Evolutionary conservation across 2,888 invertebrate genomes (phyloP), one percentile per base, ranked within the genome.

Genomic region (Eupithecia vulgata): DNA sequence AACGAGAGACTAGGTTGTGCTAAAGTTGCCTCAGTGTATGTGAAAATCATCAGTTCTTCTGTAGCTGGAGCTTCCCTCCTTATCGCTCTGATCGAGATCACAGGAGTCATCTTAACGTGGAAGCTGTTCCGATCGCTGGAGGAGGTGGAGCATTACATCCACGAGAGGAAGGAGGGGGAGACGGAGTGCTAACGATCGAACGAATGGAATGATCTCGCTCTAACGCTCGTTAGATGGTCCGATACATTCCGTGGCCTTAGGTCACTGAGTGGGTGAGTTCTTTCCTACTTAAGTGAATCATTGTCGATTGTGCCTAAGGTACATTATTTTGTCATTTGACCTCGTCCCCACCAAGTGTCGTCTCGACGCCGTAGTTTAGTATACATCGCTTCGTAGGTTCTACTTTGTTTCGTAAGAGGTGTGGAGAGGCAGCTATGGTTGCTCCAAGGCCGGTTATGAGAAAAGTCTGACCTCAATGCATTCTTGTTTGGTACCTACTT

Each of bases 111-210:
- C 15, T 80, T 94, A 10, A 90, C 94, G 67, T 94, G 92, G 91
- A 92, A 88, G 77, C 86, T 94, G 61, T 94, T 94, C 85, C 87
- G 90, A 71, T 88, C 90, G 6, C 80, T 93, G 65, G 77, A 91
- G n/a, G 94, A 94, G 77, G 94, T 94, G 76, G 94, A 94, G 80
- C 94, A 94, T 79, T 94, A 94, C 74, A 92, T 94, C 35, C 90
- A 90, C 7, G 94, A 94, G 78, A 84, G 93, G 75, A 92, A 93
- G 77, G 94, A 94, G 80, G 94, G 94, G 77, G 94, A 94, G 82
- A 94, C 94, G 42, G 94, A 94, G 84, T 94, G 94, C 81, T 94
- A 91, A 84, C 75, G 75, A 72, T 72, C 75, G 75, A 75, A 75
- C 70, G 70, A 74, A 67, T 64, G 78, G 80, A 81, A 84, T 84